phyloP scores from a whole-genome alignment of 1,140 invertebrate species.

The Lepidurus arcticus region DNA sequence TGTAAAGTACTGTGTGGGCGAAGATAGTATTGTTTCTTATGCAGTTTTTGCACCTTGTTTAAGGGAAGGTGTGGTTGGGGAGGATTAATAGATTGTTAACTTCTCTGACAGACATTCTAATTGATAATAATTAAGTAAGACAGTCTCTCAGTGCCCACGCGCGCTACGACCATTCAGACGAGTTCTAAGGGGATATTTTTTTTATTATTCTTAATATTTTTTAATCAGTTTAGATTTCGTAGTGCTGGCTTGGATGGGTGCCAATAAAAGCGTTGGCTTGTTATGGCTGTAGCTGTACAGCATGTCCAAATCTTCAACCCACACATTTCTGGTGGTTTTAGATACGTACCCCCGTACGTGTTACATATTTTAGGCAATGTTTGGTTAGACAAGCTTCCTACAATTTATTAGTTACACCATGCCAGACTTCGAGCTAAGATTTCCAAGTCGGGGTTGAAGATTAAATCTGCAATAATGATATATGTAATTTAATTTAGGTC shows the following conservation, averaged over 20 bases:
- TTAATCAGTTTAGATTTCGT: not conserved
- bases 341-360: not conserved
- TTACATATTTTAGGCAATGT: not conserved
- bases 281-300: not conserved
- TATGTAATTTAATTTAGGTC: too few relatives aligned
- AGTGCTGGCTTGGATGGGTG: not conserved
- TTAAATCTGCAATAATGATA: too few relatives aligned
- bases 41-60: not conserved
- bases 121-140: not conserved
- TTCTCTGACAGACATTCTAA: not conserved
- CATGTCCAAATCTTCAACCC: slow-evolving; percentile 1
- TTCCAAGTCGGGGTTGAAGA: too few relatives aligned
- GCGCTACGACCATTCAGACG: too few relatives aligned
- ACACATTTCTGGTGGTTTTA: not conserved
- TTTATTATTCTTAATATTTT: not conserved
- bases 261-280: not conserved
- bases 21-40: not conserved
- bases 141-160: not conserved
- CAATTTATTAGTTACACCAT: too few relatives aligned
- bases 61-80: not conserved
- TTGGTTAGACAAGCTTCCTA: not conserved
- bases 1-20: not conserved
- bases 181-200: too few relatives aligned
- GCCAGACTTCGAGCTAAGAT: too few relatives aligned
- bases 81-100: not conserved